A percentile compares a stretch with the other conserved stretches of the same genome.
These are phyloP conservation scores for Chironomus riparius DNA, from an alignment of 2,888 invertebrate species.

Conservation along the genomic window DNA sequence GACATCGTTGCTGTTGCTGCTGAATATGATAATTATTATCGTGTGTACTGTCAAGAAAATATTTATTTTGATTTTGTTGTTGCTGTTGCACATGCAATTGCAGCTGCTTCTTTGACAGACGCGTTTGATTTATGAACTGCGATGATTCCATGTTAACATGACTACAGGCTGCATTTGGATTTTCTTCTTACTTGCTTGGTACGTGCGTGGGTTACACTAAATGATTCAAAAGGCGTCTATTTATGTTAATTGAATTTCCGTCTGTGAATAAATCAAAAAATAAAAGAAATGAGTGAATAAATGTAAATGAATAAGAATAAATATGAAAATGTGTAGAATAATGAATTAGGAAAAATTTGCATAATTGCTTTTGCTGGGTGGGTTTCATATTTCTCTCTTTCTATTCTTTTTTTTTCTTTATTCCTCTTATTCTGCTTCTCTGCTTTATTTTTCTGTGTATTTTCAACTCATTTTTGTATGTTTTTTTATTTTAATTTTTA, in stretches of 20 bases:
- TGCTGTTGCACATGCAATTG: conserved; percentile 18
- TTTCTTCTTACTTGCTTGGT: background rate
- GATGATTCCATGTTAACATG: conserved; percentile 26
- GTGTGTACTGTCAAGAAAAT: conserved; percentile 1
- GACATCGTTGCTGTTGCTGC: conserved; percentile 19
- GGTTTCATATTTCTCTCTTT: conserved; percentile 4
- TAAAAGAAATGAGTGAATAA: background rate
- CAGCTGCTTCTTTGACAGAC: conserved; percentile 23
- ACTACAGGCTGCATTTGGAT: background rate
- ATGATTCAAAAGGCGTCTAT: conserved; percentile 14
- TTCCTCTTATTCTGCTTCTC: background rate
- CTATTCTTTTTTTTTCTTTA: background rate
- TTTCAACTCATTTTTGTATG: background rate
- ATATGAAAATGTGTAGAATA: conserved; percentile 4
- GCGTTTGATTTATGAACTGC: conserved; percentile 25
- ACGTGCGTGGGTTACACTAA: background rate
- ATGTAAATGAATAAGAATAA: no score
- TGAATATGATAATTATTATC: conserved; percentile 3
- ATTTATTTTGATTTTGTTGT: conserved; percentile 5
- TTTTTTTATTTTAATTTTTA: no score
- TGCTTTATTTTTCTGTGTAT: background rate
- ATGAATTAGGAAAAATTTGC: conserved; percentile 17
- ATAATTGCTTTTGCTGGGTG: conserved; percentile 11
- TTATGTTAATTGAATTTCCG: conserved; percentile 24
- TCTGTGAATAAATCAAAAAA: conserved; percentile 18